Evolutionary conservation across 2,888 invertebrate genomes (phyloP), one percentile per base, ranked within the genome.

Genomic region (Apamea sordens): DNA sequence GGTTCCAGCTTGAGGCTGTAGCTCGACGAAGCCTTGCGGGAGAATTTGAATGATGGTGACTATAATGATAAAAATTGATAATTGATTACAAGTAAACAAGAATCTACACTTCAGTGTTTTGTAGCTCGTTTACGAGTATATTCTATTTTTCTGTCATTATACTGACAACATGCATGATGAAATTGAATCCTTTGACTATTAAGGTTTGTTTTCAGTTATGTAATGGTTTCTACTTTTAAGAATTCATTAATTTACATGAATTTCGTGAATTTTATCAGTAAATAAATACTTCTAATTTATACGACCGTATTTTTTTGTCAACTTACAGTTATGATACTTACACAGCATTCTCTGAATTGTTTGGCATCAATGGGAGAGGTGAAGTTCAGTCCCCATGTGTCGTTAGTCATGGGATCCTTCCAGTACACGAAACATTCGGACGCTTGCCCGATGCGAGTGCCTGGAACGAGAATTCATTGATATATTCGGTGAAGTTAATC

Each of bases 361-460:
- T 99, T 99, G 88, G 99, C 99, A 96, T 99, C 99, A 92, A 99
- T 99, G 84, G 99, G 98, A 79, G 99, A 99, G 76, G 99, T 99
- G 94, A 99, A 99, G 97, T 99, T 99, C 88, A 99, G 97, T 83
- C 99, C 99, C 99, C 99, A 99, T 67, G 99, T 99, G 95, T 99
- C 99, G 95, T 98, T 99, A 92, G 99, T 99, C 98, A 99, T 98
- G 72, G 99, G 98, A 96, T 99, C 99, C 95, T 99, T 99, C 99
- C 99, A 99, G 96, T 99, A 99, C 80, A 99, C 99, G 96, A 99
- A 99, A 96, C 99, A 99, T 97, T 99, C 99, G 63, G 99, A 99
- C 65, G 99, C 99, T 97, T 99, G 99, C 41, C 99, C 99, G 94
- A 99, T 99, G 90, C 99, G 98, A 76, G 99, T 99, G 80, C 99